Conservation (phyloP, 2,797 vertebrate species). For the Lepus townsendii region DNA sequence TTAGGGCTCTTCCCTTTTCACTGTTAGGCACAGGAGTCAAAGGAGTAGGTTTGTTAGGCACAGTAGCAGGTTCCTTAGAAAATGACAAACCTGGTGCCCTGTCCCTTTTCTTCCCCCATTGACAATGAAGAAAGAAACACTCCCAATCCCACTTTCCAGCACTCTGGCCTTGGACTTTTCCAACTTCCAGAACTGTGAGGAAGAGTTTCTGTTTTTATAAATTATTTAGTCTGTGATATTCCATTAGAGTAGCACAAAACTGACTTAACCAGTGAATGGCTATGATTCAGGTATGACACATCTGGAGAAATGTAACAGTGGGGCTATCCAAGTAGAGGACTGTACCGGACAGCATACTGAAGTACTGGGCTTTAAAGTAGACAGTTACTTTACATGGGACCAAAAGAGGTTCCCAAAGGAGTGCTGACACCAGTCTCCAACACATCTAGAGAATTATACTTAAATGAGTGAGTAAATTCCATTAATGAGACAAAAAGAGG, state of each 20-base stretch:
- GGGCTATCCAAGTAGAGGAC: background rate
- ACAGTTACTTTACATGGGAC: background rate
- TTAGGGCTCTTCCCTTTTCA: background rate
- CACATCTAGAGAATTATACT: background rate
- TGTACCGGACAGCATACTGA: background rate
- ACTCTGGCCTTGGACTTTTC: background rate
- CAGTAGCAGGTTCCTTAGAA: no score
- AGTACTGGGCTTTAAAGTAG: background rate
- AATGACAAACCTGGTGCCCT: no score
- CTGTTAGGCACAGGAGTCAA: no score
- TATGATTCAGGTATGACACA: background rate
- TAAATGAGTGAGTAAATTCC: background rate
- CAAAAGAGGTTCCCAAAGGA: background rate
- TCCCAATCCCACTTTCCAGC: no score
- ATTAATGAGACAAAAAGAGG: background rate
- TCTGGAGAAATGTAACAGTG: background rate
- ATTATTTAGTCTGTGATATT: background rate
- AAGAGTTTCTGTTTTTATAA: background rate
- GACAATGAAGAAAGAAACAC: no score
- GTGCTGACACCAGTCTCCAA: background rate
- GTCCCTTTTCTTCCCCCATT: no score
- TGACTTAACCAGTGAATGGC: accelerated
- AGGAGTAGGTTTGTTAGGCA: no score
- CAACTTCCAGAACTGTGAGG: background rate
- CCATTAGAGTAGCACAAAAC: background rate